Evolutionary conservation across 2,797 vertebrate species (phyloP).

Genomic region (Micropoecilia bifurca): DNA sequence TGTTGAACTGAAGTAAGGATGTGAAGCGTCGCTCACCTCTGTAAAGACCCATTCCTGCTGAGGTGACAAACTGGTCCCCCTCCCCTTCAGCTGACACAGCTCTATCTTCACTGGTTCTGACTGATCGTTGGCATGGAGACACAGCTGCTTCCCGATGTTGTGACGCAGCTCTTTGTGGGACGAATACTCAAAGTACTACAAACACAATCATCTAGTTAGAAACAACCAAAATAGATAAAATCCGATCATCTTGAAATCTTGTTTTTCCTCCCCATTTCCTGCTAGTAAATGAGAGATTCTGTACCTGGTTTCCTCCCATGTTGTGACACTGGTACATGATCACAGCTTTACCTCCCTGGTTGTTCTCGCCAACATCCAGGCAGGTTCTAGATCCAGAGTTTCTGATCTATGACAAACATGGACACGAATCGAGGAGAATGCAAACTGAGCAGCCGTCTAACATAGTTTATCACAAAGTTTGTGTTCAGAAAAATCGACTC

Average conservation of each 20-base stretch:
- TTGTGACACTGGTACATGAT: slow-evolving; percentile 96
- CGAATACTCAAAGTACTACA: slow-evolving; percentile 94
- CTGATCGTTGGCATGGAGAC: slow-evolving; percentile 78
- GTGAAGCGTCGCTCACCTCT: slow-evolving; percentile 78
- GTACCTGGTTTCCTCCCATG: slow-evolving; percentile 97
- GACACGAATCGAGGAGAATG: not conserved
- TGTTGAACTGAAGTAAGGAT: not conserved
- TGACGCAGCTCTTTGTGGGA: slow-evolving; percentile 91
- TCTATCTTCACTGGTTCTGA: slow-evolving; percentile 78
- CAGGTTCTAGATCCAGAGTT: slow-evolving; percentile 86
- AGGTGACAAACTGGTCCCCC: slow-evolving; percentile 78
- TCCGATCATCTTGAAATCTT: not conserved
- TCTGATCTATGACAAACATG: slow-evolving; percentile 82
- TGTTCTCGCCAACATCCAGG: slow-evolving; percentile 92
- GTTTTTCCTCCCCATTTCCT: not conserved
- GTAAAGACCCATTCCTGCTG: slow-evolving; percentile 89
- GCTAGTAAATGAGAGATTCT: not conserved
- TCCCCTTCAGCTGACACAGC: slow-evolving; percentile 85
- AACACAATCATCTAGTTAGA: slow-evolving; percentile 43
- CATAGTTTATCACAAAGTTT: accelerated
- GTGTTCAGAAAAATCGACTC: slow-evolving; percentile 57
- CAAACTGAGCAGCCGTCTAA: not conserved
- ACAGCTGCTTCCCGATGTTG: slow-evolving; percentile 93
- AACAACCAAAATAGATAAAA: not conserved
- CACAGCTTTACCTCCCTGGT: slow-evolving; percentile 88